Conservation (phyloP, 2,797 vertebrate genomes). For the Pseudopleuronectes americanus region DNA sequence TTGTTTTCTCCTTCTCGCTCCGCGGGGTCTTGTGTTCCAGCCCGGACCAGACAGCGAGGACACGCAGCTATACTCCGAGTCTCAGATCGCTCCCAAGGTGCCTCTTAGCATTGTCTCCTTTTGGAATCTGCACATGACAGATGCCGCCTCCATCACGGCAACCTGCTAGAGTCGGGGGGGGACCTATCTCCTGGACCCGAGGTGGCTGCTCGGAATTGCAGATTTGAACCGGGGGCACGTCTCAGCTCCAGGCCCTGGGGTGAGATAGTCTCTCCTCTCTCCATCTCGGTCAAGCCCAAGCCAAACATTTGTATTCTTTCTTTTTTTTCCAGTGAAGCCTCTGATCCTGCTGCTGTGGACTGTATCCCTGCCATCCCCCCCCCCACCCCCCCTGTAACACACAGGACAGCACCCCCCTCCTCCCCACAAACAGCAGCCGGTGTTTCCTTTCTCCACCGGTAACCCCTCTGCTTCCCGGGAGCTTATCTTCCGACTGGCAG, state of each 20-base stretch:
- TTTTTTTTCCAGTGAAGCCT: slow-evolving; percentile 26
- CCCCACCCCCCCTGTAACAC: slow-evolving; percentile 48
- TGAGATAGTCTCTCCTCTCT: slow-evolving; percentile 50
- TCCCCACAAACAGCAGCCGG: slow-evolving; percentile 39
- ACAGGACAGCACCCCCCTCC: slow-evolving; percentile 32
- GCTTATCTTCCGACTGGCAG: slow-evolving; percentile 77
- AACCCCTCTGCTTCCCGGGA: slow-evolving; percentile 56
- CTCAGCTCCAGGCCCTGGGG: slow-evolving; percentile 29
- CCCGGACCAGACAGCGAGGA: slow-evolving; percentile 57
- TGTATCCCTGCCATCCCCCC: slow-evolving; percentile 55
- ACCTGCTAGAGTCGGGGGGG: slow-evolving; percentile 56
- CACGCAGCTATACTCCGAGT: slow-evolving; percentile 57
- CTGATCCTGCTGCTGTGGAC: slow-evolving; percentile 52
- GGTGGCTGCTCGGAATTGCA: slow-evolving; percentile 68
- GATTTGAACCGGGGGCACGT: slow-evolving; percentile 44
- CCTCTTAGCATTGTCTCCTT: slow-evolving; percentile 64
- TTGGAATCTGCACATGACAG: slow-evolving; percentile 69
- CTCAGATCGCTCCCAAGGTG: slow-evolving; percentile 42
- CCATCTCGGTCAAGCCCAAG: slow-evolving; percentile 47
- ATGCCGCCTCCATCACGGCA: slow-evolving; percentile 45
- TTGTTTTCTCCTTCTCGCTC: slow-evolving; percentile 59
- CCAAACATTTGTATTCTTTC: slow-evolving; percentile 45
- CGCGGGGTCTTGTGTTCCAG: slow-evolving; percentile 53
- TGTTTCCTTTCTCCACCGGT: slow-evolving; percentile 38
- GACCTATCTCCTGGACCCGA: slow-evolving; percentile 51